phyloP scores from a whole-genome alignment of 2,888 invertebrate species.

The Syrphus vitripennis region DNA sequence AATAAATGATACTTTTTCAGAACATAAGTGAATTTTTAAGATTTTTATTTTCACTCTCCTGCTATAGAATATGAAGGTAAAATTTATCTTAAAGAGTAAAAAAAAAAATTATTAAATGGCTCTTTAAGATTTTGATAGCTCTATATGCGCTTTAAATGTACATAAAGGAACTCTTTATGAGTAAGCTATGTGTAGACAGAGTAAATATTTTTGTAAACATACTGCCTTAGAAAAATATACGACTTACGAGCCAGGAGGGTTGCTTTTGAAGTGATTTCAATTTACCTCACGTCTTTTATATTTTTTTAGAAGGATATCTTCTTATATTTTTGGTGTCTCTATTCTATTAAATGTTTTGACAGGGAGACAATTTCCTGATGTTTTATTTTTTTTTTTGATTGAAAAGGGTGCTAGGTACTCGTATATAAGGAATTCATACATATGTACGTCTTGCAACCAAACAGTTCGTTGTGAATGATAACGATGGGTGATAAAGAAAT shows the following conservation, averaged over 20 bases:
- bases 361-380: neutral
- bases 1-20: neutral
- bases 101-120: conserved; percentile 15
- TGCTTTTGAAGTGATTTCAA: neutral
- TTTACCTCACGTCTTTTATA: neutral
- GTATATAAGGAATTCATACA: too few species aligned
- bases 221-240: neutral
- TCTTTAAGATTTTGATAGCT: neutral
- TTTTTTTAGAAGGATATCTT: neutral
- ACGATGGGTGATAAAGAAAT: neutral
- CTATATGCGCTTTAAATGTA: neutral
- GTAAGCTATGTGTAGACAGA: neutral
- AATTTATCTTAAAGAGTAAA: neutral
- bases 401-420: neutral
- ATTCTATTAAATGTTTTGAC: neutral
- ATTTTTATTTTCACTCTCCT: neutral
- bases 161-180: neutral
- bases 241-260: too few species aligned
- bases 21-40: neutral
- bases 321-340: neutral
- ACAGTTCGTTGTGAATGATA: neutral
- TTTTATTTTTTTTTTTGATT: neutral
- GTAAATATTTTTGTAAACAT: neutral
- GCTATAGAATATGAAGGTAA: neutral
- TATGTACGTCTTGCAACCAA: neutral